These are phyloP conservation scores for Galleria mellonella DNA, from an alignment of 1,140 invertebrate genomes.

Conservation along the genomic window DNA sequence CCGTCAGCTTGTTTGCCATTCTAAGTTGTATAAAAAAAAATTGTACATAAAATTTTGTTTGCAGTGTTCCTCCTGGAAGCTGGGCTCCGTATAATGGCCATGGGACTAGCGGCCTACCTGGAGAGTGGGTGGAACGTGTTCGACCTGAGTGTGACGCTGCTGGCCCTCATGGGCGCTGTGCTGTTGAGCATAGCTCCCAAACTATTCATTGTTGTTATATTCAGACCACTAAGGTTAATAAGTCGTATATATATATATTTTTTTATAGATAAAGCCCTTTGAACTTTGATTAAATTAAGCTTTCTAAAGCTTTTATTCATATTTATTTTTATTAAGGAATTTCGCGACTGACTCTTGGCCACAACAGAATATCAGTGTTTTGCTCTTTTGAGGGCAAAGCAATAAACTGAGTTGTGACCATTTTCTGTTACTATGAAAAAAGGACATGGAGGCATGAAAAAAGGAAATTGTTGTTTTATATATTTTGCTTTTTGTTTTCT, in stretches of 20 bases:
- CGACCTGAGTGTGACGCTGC: constrained; percentile 84
- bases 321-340: no score
- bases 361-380: no score
- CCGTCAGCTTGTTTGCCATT: no score
- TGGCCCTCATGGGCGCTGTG: constrained; percentile 80
- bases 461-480: no score
- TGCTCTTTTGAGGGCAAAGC: no score
- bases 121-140: constrained; percentile 92
- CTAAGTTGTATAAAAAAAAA: no score
- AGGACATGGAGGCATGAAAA: no score
- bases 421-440: no score
- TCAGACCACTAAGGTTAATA: constrained; percentile 78
- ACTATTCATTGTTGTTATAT: constrained; percentile 83
- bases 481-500: no score
- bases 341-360: no score
- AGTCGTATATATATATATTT: background rate
- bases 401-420: no score
- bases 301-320: no score
- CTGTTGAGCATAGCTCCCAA: constrained; percentile 79
- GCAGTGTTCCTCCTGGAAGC: constrained; percentile 86
- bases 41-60: constrained; percentile 46
- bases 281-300: background rate
- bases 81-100: constrained; percentile 82
- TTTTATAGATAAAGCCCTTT: background rate
- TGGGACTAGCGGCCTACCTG: constrained; percentile 83